Evolutionary conservation across 2,113 vertebrate species (phyloP).

Genomic region (Hyperopisus bebe): DNA sequence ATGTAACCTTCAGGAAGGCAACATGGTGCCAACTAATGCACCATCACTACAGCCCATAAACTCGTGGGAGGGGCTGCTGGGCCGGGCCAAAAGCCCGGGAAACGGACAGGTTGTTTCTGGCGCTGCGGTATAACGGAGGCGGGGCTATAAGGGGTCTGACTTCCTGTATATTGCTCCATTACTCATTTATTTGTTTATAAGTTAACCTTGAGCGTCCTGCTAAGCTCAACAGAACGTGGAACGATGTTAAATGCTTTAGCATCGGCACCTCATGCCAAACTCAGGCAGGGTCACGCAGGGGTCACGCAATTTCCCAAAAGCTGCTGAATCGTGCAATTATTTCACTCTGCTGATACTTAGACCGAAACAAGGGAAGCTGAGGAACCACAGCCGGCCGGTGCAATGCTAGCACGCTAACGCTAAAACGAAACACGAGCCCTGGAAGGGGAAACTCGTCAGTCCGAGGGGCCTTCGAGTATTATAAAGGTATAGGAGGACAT

Average conservation of each 20-base stretch:
- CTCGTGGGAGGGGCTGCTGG: not conserved
- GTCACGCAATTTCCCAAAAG: not conserved
- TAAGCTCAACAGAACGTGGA: conserved; percentile 34
- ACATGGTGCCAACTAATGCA: not conserved
- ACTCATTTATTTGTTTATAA: not conserved
- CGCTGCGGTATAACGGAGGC: not conserved
- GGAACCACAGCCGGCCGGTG: not conserved
- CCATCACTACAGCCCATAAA: not conserved
- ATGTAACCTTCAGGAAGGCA: not conserved
- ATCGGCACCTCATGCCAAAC: not conserved
- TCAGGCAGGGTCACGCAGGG: not conserved
- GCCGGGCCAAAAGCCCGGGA: not conserved
- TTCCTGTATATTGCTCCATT: not conserved
- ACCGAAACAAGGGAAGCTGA: not conserved
- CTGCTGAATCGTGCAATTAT: not conserved
- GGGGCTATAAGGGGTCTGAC: not conserved
- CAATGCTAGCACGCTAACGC: not conserved
- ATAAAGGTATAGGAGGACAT: not conserved
- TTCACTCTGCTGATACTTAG: not conserved
- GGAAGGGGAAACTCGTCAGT: not conserved
- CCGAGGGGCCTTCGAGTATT: not conserved
- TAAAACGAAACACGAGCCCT: not conserved
- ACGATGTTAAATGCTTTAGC: conserved; percentile 28
- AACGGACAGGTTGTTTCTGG: not conserved
- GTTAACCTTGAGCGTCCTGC: conserved; percentile 27